phyloP scores from a whole-genome alignment of 2,797 vertebrate genomes.

The Sebastes diaconus region DNA sequence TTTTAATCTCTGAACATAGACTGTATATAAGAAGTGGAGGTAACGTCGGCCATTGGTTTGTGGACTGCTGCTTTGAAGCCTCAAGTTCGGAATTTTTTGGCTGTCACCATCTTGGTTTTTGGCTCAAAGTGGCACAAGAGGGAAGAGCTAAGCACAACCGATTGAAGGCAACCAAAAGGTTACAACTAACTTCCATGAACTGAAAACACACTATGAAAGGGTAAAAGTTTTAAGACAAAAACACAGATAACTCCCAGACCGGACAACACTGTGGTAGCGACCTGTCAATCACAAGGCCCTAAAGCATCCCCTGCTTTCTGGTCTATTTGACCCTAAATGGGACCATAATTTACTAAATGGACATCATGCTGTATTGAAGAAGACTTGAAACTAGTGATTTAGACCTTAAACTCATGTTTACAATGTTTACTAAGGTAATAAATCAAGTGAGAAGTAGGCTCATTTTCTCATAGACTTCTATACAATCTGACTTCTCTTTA shows the following conservation, averaged over 20 bases:
- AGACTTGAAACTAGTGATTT: background rate
- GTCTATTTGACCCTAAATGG: background rate
- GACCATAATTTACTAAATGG: background rate
- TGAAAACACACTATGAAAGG: accelerated
- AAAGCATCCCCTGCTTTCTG: background rate
- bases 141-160: background rate
- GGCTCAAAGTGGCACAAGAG: background rate
- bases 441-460: too few relatives aligned
- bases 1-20: background rate
- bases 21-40: background rate
- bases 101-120: too few relatives aligned
- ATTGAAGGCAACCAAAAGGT: background rate
- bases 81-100: background rate
- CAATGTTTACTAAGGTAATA: too few relatives aligned
- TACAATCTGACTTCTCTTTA: too few relatives aligned
- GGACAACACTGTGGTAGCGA: background rate
- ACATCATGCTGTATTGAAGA: background rate
- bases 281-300: background rate
- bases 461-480: too few relatives aligned
- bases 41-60: too few relatives aligned
- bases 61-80: too few relatives aligned
- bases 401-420: background rate
- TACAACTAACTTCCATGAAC: background rate
- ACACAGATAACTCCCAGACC: accelerated
- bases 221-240: background rate